Conservation (phyloP, 2,888 invertebrate species). For the Nesidiocoris tenuis region DNA sequence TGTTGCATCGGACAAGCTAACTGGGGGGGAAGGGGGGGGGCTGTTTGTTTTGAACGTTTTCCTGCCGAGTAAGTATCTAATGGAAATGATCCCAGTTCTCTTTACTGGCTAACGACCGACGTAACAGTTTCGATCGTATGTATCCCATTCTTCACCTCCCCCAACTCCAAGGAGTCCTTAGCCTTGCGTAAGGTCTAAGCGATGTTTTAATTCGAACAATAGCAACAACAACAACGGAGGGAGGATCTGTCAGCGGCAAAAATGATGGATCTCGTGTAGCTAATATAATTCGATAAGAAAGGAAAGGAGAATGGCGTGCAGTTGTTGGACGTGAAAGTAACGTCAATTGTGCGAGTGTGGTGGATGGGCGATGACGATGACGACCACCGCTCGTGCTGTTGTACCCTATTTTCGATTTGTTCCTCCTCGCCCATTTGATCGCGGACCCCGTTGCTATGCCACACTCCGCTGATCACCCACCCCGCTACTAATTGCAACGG, state of each 20-base stretch:
- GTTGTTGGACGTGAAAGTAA: not conserved
- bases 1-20: conserved; percentile 5
- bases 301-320: not conserved
- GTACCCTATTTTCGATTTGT: not conserved
- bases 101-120: not conserved
- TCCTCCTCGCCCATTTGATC: conserved; percentile 1
- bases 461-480: conserved; percentile 38
- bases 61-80: conserved; percentile 36
- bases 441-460: not conserved
- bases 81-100: conserved; percentile 17
- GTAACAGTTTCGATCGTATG: not conserved
- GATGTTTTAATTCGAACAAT: conserved; percentile 35
- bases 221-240: conserved; percentile 12
- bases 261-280: conserved; percentile 39
- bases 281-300: conserved; percentile 39
- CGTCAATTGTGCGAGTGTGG: not conserved
- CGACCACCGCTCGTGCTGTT: not conserved
- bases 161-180: not conserved
- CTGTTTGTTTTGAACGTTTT: conserved; percentile 37
- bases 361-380: not conserved
- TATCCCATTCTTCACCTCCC: not conserved
- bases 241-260: conserved; percentile 29
- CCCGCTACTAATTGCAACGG: conserved; percentile 32
- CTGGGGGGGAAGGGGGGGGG: conserved; percentile 9
- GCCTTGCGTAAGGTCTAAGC: conserved; percentile 2